Percentiles rank a stretch among this genome's conserved stretches.
These are phyloP conservation scores for Gallinago paraguaiae DNA, from an alignment of 2,113 vertebrate species.

Conservation along the genomic window DNA sequence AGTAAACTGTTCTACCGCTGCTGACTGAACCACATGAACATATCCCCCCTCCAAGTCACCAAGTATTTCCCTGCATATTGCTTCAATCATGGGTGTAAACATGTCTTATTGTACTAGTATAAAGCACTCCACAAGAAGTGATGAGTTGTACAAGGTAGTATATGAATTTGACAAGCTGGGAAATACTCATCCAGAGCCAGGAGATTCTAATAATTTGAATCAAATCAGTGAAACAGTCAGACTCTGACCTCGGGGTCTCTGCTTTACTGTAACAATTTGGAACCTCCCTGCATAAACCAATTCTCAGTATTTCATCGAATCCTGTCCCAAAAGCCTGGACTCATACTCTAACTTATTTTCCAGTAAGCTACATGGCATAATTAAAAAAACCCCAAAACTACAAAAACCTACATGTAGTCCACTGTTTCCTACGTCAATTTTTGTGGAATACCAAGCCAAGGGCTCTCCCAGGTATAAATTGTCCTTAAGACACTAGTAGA, in stretches of 20 bases:
- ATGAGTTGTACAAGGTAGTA: background rate
- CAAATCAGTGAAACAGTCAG: background rate
- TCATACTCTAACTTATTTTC: background rate
- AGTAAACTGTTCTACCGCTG: background rate
- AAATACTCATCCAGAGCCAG: background rate
- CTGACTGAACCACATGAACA: background rate
- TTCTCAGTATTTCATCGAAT: background rate
- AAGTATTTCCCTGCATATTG: background rate
- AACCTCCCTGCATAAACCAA: background rate
- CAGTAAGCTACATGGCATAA: background rate
- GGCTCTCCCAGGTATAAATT: background rate
- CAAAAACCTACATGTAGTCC: fast-evolving
- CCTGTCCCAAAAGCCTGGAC: background rate
- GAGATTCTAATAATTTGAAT: background rate
- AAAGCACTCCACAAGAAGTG: background rate
- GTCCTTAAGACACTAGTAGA: background rate
- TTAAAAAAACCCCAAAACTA: background rate
- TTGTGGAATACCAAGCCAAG: background rate
- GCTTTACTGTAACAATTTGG: background rate
- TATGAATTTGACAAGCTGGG: background rate
- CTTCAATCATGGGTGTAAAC: background rate
- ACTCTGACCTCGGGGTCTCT: background rate
- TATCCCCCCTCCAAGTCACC: background rate
- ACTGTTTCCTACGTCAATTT: background rate
- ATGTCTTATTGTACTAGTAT: background rate